A percentile compares a stretch with the other conserved stretches of the same genome.
Evolutionary conservation across 2,113 vertebrate genomes (phyloP).

Genomic region (Chionomys nivalis): DNA sequence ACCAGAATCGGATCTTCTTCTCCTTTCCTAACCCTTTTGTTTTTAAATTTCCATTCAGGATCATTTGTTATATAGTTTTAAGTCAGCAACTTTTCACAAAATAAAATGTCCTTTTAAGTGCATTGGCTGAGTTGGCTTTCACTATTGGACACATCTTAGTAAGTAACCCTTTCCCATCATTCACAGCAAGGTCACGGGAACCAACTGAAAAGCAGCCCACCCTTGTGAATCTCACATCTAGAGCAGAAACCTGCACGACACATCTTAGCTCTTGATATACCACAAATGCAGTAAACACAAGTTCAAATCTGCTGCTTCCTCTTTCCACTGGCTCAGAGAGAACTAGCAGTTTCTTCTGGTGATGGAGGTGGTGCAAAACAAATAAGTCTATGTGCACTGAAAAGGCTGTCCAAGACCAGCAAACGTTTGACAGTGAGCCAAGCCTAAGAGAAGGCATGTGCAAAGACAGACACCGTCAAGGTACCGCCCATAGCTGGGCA

Average conservation of each 20-base stretch:
- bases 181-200: background rate
- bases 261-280: background rate
- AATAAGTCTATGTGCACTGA: background rate
- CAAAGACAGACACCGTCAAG: background rate
- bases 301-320: slow-evolving; percentile 41
- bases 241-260: background rate
- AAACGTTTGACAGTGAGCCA: background rate
- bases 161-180: background rate
- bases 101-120: background rate
- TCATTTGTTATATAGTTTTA: slow-evolving; percentile 6
- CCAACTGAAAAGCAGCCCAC: background rate
- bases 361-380: slow-evolving; percentile 35
- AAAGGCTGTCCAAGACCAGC: background rate
- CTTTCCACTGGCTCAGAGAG: slow-evolving; percentile 32
- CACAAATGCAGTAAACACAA: background rate
- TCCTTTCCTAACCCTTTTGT: background rate
- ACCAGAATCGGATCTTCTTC: background rate
- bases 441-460: background rate
- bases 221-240: background rate
- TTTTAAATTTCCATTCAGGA: background rate
- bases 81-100: background rate
- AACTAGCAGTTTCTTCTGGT: background rate
- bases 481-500: too few relatives aligned
- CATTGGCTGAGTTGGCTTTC: background rate
- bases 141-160: background rate